Percentiles rank a stretch among this genome's conserved stretches.
Conservation (phyloP, 2,113 vertebrate genomes). For the Caranx melampygus region DNA sequence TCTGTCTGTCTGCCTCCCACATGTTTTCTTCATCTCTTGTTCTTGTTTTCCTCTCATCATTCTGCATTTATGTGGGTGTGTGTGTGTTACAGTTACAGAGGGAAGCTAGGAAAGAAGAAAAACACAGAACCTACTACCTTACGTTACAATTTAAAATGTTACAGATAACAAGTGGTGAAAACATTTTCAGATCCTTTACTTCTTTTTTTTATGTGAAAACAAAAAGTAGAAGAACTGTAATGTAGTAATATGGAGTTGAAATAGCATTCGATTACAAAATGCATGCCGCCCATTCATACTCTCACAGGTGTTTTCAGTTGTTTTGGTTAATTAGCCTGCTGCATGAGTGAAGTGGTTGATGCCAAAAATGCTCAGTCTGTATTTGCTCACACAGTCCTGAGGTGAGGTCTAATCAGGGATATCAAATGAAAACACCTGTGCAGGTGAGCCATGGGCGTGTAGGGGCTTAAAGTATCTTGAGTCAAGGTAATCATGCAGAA, state of each 20-base stretch:
- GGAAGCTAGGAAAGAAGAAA: neutral
- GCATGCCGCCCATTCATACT: too few species aligned
- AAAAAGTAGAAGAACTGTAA: neutral
- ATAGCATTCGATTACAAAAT: too few species aligned
- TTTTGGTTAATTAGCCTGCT: too few species aligned
- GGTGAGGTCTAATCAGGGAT: too few species aligned
- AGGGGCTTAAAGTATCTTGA: neutral
- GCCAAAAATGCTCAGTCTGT: too few species aligned
- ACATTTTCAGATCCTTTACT: neutral
- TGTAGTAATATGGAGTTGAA: neutral
- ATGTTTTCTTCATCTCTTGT: slow-evolving; percentile 27
- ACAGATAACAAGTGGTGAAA: neutral
- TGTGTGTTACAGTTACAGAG: slow-evolving; percentile 26
- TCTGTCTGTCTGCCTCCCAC: slow-evolving; percentile 23
- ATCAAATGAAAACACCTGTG: neutral
- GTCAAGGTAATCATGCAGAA: neutral
- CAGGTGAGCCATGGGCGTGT: neutral
- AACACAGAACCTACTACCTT: neutral
- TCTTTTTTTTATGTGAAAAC: too few species aligned
- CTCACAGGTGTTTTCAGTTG: too few species aligned
- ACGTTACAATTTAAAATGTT: too few species aligned
- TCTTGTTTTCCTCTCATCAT: slow-evolving; percentile 28
- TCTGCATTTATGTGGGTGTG: neutral
- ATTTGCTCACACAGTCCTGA: too few species aligned
- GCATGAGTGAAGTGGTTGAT: too few species aligned